Conservation (phyloP, 2,113 vertebrate species). For the Ammodytes dubius region DNA sequence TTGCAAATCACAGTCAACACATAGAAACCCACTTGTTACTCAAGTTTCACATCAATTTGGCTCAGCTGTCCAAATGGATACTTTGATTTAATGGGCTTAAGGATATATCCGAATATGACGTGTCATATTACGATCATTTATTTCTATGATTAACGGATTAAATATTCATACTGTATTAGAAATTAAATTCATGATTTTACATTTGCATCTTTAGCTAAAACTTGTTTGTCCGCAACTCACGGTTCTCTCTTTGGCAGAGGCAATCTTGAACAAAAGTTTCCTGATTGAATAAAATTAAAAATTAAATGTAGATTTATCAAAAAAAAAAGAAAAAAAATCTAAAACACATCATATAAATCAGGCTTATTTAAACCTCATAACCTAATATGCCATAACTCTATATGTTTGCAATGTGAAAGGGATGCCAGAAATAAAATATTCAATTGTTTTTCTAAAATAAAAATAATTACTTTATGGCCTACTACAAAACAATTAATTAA, state of each 20-base stretch:
- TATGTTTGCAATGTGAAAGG: background rate
- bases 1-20: constrained; percentile 70
- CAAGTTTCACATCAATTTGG: constrained; percentile 39
- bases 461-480: too few species aligned
- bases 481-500: background rate
- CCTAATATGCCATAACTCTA: background rate
- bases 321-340: background rate
- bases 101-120: background rate
- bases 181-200: background rate
- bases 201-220: background rate
- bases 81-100: background rate
- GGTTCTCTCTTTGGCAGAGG: background rate
- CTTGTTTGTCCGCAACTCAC: background rate
- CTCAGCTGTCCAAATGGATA: constrained; percentile 13
- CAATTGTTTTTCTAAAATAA: background rate
- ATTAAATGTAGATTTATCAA: background rate
- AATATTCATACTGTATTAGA: background rate
- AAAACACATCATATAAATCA: background rate
- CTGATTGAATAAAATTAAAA: background rate
- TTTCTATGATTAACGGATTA: background rate
- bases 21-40: constrained; percentile 28
- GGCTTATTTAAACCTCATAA: background rate
- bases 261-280: background rate
- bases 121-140: background rate
- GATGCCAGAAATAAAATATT: background rate